Percentiles rank a stretch among this genome's conserved stretches.
Evolutionary conservation across 2,888 invertebrate species (phyloP).

Genomic region (Idaea aversata): DNA sequence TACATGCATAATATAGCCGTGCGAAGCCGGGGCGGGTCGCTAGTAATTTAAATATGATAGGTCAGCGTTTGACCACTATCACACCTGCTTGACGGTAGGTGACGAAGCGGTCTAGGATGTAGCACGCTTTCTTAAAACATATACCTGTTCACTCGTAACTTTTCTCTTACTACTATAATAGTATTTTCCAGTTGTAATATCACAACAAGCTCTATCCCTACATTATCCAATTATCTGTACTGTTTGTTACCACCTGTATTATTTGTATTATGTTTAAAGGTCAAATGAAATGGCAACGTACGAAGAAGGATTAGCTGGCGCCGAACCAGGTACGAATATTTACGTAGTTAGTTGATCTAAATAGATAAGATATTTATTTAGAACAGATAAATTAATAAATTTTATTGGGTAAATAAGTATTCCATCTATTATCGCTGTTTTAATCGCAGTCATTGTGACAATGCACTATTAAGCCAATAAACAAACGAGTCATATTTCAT

Average conservation of each 20-base stretch:
- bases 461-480: not conserved
- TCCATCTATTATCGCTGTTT: conserved; percentile 1
- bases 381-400: conserved; percentile 11
- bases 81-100: too few species aligned
- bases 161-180: too few species aligned
- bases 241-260: not conserved
- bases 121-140: too few species aligned
- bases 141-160: too few species aligned
- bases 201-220: not conserved
- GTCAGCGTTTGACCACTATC: too few species aligned
- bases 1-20: too few species aligned
- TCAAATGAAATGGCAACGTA: conserved; percentile 65
- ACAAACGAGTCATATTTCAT: not conserved
- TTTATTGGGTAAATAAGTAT: not conserved
- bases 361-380: conserved; percentile 18
- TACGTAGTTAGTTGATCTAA: not conserved
- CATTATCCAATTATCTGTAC: not conserved
- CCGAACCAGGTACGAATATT: conserved; percentile 46
- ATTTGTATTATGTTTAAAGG: conserved; percentile 45
- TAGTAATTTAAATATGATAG: too few species aligned
- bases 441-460: not conserved
- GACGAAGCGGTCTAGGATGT: too few species aligned
- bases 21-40: too few species aligned
- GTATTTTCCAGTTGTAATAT: not conserved
- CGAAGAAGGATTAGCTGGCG: conserved; percentile 51